phyloP scores from a whole-genome alignment of 2,113 vertebrate genomes.

The Tetraodon nigroviridis region DNA sequence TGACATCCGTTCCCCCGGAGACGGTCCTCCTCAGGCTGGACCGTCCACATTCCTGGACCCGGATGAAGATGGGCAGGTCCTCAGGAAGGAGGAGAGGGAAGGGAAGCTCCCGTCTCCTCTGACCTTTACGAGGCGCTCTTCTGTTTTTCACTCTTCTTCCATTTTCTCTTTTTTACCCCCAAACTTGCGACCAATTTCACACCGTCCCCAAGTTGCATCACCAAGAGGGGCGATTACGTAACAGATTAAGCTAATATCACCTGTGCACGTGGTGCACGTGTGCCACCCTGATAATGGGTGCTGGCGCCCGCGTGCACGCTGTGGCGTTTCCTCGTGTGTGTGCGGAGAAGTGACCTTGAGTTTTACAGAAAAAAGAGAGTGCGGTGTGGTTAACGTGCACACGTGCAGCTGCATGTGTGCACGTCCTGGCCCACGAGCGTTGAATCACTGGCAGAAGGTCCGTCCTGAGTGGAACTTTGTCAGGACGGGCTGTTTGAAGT shows the following conservation, averaged over 20 bases:
- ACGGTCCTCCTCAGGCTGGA: too few relatives aligned
- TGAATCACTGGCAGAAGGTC: not conserved
- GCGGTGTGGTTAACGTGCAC: constrained; percentile 18
- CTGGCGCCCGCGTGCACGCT: constrained; percentile 21
- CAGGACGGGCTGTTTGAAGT: constrained; percentile 69
- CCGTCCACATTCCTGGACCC: constrained; percentile 13
- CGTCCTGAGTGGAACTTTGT: constrained; percentile 49
- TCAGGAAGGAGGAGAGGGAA: constrained; percentile 22
- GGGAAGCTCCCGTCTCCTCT: constrained; percentile 24
- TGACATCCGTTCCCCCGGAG: too few relatives aligned
- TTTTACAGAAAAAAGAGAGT: constrained; percentile 15
- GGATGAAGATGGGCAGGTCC: constrained; percentile 35
- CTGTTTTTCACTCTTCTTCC: not conserved
- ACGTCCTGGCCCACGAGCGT: not conserved
- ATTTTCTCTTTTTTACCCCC: not conserved
- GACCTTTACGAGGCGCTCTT: constrained; percentile 39
- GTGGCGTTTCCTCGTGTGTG: constrained; percentile 11
- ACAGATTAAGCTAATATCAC: constrained; percentile 48
- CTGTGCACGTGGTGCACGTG: constrained; percentile 40
- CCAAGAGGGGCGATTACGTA: constrained; percentile 56
- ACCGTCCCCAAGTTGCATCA: constrained; percentile 31
- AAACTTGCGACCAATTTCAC: constrained; percentile 24
- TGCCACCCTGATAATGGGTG: constrained; percentile 36
- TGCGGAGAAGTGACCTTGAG: constrained; percentile 58
- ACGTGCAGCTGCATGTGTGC: constrained; percentile 44